These are phyloP conservation scores for Agapornis canus DNA, from an alignment of 2,797 vertebrate species.

Conservation along the genomic window DNA sequence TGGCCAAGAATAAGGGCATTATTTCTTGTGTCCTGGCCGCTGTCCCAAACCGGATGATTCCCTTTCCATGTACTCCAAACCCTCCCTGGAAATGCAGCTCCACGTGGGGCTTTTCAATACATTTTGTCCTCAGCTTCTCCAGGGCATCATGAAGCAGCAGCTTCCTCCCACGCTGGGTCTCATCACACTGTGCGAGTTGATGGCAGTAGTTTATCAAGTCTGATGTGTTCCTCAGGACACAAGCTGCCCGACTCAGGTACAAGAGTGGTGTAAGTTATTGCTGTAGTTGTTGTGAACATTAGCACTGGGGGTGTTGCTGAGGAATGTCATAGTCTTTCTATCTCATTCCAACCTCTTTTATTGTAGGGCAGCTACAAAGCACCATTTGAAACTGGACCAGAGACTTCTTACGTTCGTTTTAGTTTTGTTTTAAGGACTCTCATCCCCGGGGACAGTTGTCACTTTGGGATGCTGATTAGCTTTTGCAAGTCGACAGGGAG, in stretches of 20 bases:
- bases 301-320: neutral
- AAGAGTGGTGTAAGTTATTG: neutral
- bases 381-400: neutral
- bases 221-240: conserved; percentile 16
- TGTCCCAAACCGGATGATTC: neutral
- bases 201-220: conserved; percentile 17
- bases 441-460: conserved; percentile 39
- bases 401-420: neutral
- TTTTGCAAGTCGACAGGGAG: conserved; percentile 36
- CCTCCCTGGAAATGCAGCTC: neutral
- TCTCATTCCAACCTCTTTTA: neutral
- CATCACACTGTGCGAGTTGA: neutral
- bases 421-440: conserved; percentile 1
- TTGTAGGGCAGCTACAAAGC: neutral
- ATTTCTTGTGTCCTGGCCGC: neutral
- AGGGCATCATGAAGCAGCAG: neutral
- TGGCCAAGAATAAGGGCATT: conserved; percentile 3
- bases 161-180: neutral
- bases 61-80: neutral
- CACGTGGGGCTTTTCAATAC: neutral
- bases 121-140: conserved; percentile 17
- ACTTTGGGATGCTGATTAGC: conserved; percentile 48
- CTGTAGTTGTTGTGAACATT: neutral
- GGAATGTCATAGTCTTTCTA: neutral
- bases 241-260: neutral